Conservation (phyloP, 2,797 vertebrate species). For the Sebastiscus albofasciatus region DNA sequence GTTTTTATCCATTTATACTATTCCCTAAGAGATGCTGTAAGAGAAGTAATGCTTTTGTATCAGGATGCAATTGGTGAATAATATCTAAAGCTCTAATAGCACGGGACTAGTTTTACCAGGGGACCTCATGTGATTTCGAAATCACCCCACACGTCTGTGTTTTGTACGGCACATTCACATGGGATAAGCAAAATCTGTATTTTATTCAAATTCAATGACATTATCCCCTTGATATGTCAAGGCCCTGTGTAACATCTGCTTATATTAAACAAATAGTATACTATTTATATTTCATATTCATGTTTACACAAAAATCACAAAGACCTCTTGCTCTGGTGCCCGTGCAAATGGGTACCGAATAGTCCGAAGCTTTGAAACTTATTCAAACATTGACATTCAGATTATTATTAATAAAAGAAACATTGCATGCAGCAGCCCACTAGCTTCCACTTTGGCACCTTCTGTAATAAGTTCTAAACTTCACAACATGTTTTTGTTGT, state of each 20-base stretch:
- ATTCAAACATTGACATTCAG: neutral
- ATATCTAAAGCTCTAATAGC: neutral
- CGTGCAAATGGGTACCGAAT: neutral
- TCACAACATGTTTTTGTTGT: neutral
- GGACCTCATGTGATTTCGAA: neutral
- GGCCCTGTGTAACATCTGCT: neutral
- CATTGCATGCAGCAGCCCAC: neutral
- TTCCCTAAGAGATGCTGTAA: neutral
- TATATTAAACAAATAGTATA: neutral
- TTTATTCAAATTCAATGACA: neutral
- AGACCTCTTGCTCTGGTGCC: neutral
- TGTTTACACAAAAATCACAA: neutral
- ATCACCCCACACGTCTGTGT: neutral
- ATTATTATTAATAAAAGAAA: neutral
- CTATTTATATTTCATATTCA: neutral
- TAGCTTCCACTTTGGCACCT: neutral
- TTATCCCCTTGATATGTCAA: neutral
- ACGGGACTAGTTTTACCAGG: neutral
- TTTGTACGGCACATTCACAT: neutral
- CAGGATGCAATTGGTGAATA: constrained; percentile 12
- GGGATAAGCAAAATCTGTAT: neutral
- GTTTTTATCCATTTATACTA: neutral
- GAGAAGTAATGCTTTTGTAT: neutral
- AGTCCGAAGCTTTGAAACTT: neutral
- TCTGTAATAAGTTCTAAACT: neutral